A percentile compares a stretch with the other conserved stretches of the same genome.
These are phyloP conservation scores for Philonicus albiceps DNA, from an alignment of 2,888 invertebrate genomes.

Conservation along the genomic window DNA sequence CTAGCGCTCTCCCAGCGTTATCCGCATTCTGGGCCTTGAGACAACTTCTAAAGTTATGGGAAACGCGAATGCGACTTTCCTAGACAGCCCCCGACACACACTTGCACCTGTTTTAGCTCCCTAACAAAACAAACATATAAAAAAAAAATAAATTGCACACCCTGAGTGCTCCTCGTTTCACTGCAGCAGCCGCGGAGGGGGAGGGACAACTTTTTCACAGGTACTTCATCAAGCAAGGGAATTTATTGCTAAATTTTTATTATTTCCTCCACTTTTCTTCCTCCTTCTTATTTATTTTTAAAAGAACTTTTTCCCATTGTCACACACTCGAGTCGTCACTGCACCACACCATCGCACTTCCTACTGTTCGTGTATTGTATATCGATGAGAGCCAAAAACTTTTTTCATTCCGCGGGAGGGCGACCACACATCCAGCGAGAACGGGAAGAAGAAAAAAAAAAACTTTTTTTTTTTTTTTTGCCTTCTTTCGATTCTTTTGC, in stretches of 20 bases:
- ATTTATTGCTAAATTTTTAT: not conserved
- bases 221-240: not conserved
- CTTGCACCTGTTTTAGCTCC: not conserved
- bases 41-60: not conserved
- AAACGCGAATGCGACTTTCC: not conserved
- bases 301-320: constrained; percentile 5
- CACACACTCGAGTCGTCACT: not conserved
- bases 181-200: not conserved
- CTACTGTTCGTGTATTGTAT: not conserved
- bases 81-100: not conserved
- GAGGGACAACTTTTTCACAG: not conserved
- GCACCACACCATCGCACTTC: not conserved
- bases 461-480: not conserved
- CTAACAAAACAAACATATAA: not conserved
- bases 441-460: not conserved
- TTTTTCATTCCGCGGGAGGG: constrained; percentile 30
- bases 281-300: constrained; percentile 20
- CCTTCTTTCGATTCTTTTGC: not conserved
- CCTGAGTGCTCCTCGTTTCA: not conserved
- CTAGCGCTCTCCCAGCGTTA: not conserved
- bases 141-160: not conserved
- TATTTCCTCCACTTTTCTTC: not conserved
- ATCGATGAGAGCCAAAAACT: constrained; percentile 12
- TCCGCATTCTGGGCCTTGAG: constrained; percentile 26
- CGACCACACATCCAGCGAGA: not conserved